Conservation (phyloP, 2,113 vertebrate species). For the Peucedramus taeniatus region DNA sequence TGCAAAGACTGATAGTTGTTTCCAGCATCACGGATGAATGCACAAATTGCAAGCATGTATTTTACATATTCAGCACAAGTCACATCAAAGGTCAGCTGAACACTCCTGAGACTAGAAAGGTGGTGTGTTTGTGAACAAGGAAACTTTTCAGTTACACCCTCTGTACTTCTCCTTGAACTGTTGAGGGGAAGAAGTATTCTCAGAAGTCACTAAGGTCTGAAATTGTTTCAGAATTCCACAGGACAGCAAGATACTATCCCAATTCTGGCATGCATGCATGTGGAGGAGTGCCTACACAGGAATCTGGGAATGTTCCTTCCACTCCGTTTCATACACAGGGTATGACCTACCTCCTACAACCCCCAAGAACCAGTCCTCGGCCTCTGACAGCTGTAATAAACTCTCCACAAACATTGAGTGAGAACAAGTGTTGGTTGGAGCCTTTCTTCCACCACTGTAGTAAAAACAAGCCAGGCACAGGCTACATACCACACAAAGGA, state of each 20-base stretch:
- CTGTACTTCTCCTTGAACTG: background rate
- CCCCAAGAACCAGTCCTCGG: background rate
- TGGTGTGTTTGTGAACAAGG: background rate
- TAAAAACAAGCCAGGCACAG: background rate
- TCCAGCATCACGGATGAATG: background rate
- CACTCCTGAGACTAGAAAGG: background rate
- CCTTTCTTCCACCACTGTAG: background rate
- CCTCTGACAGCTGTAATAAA: background rate
- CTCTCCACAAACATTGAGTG: background rate
- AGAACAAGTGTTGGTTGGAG: background rate
- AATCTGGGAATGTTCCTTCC: background rate
- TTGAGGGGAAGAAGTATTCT: background rate
- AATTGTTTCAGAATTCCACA: background rate
- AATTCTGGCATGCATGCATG: fast-evolving
- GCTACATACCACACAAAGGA: fast-evolving
- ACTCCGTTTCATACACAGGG: fast-evolving
- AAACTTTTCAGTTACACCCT: background rate
- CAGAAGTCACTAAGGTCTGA: background rate
- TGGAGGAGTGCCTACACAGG: fast-evolving
- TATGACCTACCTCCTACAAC: background rate
- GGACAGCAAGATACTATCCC: background rate
- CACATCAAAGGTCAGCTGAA: no score
- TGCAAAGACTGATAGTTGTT: background rate
- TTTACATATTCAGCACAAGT: background rate
- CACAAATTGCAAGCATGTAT: background rate